A percentile compares a stretch with the other conserved stretches of the same genome.
These are phyloP conservation scores for Siphlonurus alternatus DNA, from an alignment of 2,888 invertebrate species.

Conservation along the genomic window DNA sequence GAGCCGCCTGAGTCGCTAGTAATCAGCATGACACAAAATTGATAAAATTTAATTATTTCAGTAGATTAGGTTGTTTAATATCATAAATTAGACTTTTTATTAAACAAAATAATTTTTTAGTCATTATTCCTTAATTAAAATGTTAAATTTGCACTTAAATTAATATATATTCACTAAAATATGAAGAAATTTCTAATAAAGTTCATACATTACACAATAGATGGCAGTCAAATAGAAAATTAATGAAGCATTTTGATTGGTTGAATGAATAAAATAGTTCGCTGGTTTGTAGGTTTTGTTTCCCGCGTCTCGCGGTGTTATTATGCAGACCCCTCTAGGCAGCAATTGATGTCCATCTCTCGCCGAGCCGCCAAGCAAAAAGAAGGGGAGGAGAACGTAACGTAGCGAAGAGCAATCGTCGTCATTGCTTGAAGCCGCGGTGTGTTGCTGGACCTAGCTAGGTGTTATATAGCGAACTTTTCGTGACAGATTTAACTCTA, in stretches of 20 bases:
- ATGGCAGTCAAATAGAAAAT: background rate
- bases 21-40: background rate
- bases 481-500: background rate
- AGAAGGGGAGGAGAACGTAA: background rate
- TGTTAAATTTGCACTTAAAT: no score
- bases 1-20: background rate
- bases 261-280: background rate
- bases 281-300: slow-evolving; percentile 19
- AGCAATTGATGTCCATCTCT: slow-evolving; percentile 14
- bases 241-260: background rate
- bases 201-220: background rate
- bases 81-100: no score
- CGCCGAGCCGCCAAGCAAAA: background rate
- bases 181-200: background rate
- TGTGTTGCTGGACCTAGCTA: background rate
- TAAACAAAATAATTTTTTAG: no score
- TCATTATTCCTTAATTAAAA: no score
- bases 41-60: no score
- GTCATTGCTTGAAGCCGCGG: background rate
- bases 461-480: background rate
- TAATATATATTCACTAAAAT: no score
- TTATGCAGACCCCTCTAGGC: slow-evolving; percentile 22
- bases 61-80: no score
- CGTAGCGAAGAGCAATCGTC: background rate
- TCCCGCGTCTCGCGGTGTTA: slow-evolving; percentile 25